Evolutionary conservation across 2,888 invertebrate genomes (phyloP), one percentile per base, ranked within the genome.

Genomic region (Colletes collaris): DNA sequence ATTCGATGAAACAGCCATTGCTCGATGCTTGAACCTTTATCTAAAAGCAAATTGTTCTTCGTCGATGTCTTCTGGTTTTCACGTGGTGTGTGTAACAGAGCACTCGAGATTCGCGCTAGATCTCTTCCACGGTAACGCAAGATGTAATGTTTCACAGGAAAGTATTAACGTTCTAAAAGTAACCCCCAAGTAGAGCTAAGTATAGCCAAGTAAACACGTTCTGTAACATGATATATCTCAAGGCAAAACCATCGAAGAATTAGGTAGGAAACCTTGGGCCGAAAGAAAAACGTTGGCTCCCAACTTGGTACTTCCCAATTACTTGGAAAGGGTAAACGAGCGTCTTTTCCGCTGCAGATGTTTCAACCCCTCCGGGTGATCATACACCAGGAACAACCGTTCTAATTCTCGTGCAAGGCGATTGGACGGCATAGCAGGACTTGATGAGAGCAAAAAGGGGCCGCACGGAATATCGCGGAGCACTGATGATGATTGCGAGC

Each of bases 401-500:
- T 27, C 79, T 69, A 65, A 71, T 76, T 81, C 74, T 46, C 53
- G 63, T 58, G 37, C 53, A 52, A 62, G 69, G 49, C 62, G 65
- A 63, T 79, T 55, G 72, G 50, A 16, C 27, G 37, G 7, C 55
- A 56, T 55, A 62, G 71, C 76, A 65, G 72, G 53, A 67, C 62
- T 49, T 75, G 65, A 81, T 72, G 82, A 80, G 80, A 86, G 76
- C 55, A 82, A 81, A 79, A 85, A 84, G 82, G 79, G 77, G 65
- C 80, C 66, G 58, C 68, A 65, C 70, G 62, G 71, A 86, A 86
- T 86, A 87, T 86, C 84, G 83, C 79, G 59, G 64, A 58, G 62
- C 78, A 59, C 75, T 88, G 89, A 89, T 89, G 90, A 92, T 92
- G 91, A 92, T 92, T 89, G 86, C 89, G 75, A 78, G 85, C 82